Evolutionary conservation across 2,113 vertebrate species (phyloP), one percentile per base, ranked within the genome.

Genomic region (Nycticryphes semicollaris): DNA sequence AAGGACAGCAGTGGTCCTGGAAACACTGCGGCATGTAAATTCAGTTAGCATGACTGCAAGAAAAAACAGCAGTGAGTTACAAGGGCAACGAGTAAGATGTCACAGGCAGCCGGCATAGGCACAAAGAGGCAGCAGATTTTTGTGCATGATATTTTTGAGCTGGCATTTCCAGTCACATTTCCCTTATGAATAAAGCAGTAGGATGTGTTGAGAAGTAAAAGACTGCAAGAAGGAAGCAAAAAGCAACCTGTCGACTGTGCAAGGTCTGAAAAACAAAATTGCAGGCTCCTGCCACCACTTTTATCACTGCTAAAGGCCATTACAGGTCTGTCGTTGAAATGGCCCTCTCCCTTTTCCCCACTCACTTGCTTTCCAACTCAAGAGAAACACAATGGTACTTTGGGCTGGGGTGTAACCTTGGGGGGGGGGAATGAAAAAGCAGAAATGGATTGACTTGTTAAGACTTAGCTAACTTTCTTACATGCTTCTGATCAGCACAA

Each of bases 1-100:
- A 97, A 97, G 96, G 96, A 95, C 97, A 96, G 81, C 64, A 96
- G 90, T 92, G 96, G 96, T 93, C 86, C 92, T 94, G 90, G 89
- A 96, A 95, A 96, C 59, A 87, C 84, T 82, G 94, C 62, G 5
- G 90, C 88, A 95, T 87, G 89, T 96, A 97, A 96, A 97, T 97
- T 96, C 93, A 94, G 94, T 96, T 96, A 96, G 90, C 82, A 95
- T 85, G 91, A 94, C 91, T 92, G 81, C 64, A 89, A 80, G 62
- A 72, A 84, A 96, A 76, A 37, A n/a, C 66, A 94, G 64, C 79
- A 94, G 59, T 62, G 73, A 95, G 84, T 78, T 95, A 75, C 94
- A 94, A 96, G 97, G 94, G 89, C 94, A 89, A 56, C 0, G 59
- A 94, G 67, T 81, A 89, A 96, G 96, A 92, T 94, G 94, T 97